Evolutionary conservation across 2,113 vertebrate species (phyloP).

Genomic region (Orthonyx spaldingii): DNA sequence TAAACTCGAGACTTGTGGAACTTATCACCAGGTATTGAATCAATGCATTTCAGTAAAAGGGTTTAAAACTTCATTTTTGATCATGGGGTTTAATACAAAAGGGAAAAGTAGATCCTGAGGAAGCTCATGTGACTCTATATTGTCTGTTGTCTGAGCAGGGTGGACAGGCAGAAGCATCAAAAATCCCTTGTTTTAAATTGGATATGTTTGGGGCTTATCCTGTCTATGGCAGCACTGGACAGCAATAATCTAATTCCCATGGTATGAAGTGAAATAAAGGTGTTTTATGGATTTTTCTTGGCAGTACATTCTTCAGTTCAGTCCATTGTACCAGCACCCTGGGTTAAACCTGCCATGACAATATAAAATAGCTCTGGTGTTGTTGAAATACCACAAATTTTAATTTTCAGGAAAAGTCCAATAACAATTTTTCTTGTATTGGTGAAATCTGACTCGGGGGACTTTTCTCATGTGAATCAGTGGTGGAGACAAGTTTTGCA

Average conservation of each 20-base stretch:
- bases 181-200: not conserved
- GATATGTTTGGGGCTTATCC: not conserved
- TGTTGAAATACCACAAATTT: not conserved
- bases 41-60: not conserved
- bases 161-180: not conserved
- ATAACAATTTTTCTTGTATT: not conserved
- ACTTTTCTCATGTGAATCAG: not conserved
- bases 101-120: not conserved
- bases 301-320: not conserved
- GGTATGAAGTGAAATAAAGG: not conserved
- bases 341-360: not conserved
- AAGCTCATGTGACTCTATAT: not conserved
- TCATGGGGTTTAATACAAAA: not conserved
- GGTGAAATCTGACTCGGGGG: not conserved
- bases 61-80: not conserved
- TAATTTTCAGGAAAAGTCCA: not conserved
- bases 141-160: not conserved
- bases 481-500: not conserved
- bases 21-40: not conserved
- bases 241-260: not conserved
- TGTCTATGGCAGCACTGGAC: not conserved
- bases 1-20: rapidly evolving
- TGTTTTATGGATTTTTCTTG: not conserved
- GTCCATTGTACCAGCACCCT: not conserved
- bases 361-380: not conserved